phyloP scores from a whole-genome alignment of 2,113 vertebrate genomes.

The Salvelinus fontinalis region DNA sequence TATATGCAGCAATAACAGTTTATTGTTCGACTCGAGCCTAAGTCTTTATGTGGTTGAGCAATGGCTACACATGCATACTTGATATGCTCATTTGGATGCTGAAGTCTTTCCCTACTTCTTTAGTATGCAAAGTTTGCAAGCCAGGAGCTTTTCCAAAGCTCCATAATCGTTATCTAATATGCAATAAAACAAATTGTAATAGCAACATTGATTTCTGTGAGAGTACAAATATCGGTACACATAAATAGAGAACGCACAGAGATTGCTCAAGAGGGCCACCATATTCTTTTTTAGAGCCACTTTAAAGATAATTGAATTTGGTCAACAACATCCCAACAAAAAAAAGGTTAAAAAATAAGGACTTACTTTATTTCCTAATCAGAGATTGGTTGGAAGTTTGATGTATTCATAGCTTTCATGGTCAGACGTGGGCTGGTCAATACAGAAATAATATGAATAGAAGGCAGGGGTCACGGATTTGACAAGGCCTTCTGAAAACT shows the following conservation, averaged over 20 bases:
- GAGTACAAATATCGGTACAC: slow-evolving; percentile 5
- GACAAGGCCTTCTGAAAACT: not conserved
- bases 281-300: not conserved
- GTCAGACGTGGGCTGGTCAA: not conserved
- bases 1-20: not conserved
- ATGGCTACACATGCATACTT: not conserved
- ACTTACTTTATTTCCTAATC: not conserved
- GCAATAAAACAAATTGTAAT: slow-evolving; percentile 35
- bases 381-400: not conserved
- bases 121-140: not conserved
- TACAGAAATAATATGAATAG: not conserved
- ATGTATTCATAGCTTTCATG: not conserved
- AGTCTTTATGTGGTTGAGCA: not conserved
- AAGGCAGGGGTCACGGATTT: not conserved
- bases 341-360: not conserved
- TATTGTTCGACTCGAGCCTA: not conserved
- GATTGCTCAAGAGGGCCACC: not conserved
- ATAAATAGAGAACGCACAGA: not conserved
- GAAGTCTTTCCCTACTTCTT: not conserved
- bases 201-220: slow-evolving; percentile 27
- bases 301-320: not conserved
- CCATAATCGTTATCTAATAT: slow-evolving; percentile 34
- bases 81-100: not conserved
- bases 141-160: slow-evolving; percentile 18
- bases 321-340: not conserved